Conservation (phyloP, 30 jellyfish, hydroid and myxozoan genomes). For the Haliclystus octoradiatus region DNA sequence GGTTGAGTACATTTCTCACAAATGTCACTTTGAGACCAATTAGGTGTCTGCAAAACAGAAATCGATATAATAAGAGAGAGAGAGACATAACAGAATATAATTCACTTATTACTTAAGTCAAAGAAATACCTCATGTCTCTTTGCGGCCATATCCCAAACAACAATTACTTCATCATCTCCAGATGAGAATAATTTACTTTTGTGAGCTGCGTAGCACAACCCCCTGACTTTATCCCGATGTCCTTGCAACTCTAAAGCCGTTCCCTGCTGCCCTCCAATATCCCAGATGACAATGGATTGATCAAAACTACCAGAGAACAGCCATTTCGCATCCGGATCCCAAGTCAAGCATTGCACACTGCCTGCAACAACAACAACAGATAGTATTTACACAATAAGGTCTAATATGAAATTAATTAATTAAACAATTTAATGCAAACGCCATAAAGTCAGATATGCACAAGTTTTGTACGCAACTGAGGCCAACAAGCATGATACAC, state of each 20-base stretch:
- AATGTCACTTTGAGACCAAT: constrained; percentile 96
- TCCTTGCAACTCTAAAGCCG: constrained; percentile 91
- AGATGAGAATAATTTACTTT: constrained; percentile 50
- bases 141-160: constrained; percentile 80
- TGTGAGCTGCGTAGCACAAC: constrained; percentile 46
- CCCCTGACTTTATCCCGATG: constrained; percentile 80
- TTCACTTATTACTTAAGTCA: neutral
- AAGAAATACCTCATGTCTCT: constrained; percentile 68
- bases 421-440: too few species aligned
- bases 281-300: constrained; percentile 90
- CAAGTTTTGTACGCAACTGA: too few species aligned
- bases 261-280: constrained; percentile 93
- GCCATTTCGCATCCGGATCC: constrained; percentile 81
- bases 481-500: too few species aligned
- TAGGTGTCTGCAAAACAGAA: constrained; percentile 59
- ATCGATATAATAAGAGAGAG: neutral
- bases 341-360: constrained; percentile 82
- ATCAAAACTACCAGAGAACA: constrained; percentile 83
- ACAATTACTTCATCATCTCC: constrained; percentile 78
- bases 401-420: too few species aligned
- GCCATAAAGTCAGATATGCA: too few species aligned
- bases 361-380: too few species aligned
- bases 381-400: too few species aligned
- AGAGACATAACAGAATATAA: neutral
- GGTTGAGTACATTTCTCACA: constrained; percentile 96